Evolutionary conservation across 92 coral and sea anemone genomes (phyloP).

Genomic region (Meandrina meandrites): DNA sequence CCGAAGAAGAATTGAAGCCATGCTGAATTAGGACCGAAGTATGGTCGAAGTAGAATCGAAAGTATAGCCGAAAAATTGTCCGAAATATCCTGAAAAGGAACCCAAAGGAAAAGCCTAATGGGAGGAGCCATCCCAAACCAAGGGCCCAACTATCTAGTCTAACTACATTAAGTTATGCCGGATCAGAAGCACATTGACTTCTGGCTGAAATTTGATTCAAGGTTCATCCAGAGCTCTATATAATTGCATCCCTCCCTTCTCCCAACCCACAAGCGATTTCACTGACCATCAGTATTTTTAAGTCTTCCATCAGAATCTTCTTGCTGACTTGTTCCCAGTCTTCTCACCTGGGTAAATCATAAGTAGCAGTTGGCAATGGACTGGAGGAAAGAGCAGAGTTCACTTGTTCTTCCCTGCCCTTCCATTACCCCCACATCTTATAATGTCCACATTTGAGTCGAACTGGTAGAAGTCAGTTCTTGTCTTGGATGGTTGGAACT

Average conservation of each 20-base stretch:
- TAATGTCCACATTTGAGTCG: too few relatives aligned
- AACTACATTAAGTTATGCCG: conserved; percentile 30
- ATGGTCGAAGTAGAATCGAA: neutral
- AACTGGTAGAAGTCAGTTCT: too few relatives aligned
- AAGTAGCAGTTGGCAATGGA: too few relatives aligned
- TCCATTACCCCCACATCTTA: too few relatives aligned
- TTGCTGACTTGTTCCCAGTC: too few relatives aligned
- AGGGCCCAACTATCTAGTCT: conserved; percentile 12
- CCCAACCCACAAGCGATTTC: conserved; percentile 10
- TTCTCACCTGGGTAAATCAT: too few relatives aligned
- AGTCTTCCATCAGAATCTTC: conserved; percentile 1
- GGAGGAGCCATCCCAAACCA: conserved; percentile 22
- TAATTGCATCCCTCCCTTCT: neutral
- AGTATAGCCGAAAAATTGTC: neutral
- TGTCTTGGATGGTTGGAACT: too few relatives aligned
- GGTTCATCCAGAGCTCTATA: conserved; percentile 17
- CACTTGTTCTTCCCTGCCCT: too few relatives aligned
- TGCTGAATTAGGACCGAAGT: too few relatives aligned
- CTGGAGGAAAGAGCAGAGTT: too few relatives aligned
- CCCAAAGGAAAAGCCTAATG: conserved; percentile 23
- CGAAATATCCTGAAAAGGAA: conserved; percentile 13
- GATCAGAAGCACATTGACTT: conserved; percentile 26
- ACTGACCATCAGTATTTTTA: neutral
- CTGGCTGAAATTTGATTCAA: conserved; percentile 11
- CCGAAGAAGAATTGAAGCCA: neutral